These are phyloP conservation scores for Caenorhabditis plicata DNA, from an alignment of 2,888 invertebrate genomes.

Conservation along the genomic window DNA sequence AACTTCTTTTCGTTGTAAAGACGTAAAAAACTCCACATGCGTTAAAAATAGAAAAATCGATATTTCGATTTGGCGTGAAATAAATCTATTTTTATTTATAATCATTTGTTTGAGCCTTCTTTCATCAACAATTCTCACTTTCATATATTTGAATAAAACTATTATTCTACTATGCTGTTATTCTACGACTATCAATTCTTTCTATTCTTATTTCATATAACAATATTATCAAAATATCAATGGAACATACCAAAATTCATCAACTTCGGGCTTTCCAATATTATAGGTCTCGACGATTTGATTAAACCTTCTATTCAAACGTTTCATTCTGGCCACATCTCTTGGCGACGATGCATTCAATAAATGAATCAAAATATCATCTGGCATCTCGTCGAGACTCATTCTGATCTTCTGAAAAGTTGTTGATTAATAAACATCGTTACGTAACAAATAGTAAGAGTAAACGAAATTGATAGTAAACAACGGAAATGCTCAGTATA, in stretches of 20 bases:
- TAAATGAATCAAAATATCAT: constrained; percentile 24
- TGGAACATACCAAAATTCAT: constrained; percentile 16
- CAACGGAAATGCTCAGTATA: too few relatives aligned
- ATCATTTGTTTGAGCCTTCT: too few relatives aligned
- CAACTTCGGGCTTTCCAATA: constrained; percentile 21
- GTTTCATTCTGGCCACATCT: constrained; percentile 16
- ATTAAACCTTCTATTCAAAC: constrained; percentile 17
- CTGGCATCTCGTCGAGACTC: constrained; percentile 20
- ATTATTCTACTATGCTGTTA: too few relatives aligned
- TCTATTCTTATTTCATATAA: background rate
- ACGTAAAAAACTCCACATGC: too few relatives aligned
- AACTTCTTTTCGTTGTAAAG: too few relatives aligned
- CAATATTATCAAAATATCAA: background rate
- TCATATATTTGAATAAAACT: too few relatives aligned
- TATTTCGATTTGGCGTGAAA: too few relatives aligned
- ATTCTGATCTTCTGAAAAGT: constrained; percentile 7
- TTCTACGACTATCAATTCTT: background rate
- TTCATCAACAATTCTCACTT: background rate
- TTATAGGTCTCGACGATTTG: constrained; percentile 18
- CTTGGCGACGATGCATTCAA: constrained; percentile 10
- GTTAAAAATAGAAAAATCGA: too few relatives aligned
- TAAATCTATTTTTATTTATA: too few relatives aligned
- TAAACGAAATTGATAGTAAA: too few relatives aligned
- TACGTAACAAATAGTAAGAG: too few relatives aligned
- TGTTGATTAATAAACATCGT: too few relatives aligned